phyloP scores from a whole-genome alignment of 1,140 invertebrate genomes.

The Drosophila truncata region DNA sequence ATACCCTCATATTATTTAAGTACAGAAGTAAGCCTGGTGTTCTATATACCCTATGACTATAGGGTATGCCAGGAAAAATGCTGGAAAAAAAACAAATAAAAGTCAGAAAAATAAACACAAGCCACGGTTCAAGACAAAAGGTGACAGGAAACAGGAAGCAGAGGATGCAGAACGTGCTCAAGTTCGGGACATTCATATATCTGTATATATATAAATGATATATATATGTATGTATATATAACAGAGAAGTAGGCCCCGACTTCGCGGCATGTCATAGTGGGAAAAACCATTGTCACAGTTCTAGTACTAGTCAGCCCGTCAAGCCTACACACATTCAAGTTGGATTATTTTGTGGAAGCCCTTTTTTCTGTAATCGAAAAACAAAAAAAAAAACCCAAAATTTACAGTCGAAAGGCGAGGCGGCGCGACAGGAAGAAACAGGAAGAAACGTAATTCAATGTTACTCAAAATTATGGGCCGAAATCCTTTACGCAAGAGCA shows the following conservation, averaged over 20 bases:
- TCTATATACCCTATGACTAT: not conserved
- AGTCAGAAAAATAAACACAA: conserved; percentile 46
- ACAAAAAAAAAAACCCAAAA: conserved; percentile 3
- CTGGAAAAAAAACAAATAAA: conserved; percentile 18
- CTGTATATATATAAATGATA: no score
- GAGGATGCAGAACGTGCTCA: conserved; percentile 38
- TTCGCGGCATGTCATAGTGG: not conserved
- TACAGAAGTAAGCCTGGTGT: not conserved
- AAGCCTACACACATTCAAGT: conserved; percentile 11
- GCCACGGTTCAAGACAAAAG: conserved; percentile 37
- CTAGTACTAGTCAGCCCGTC: conserved; percentile 12
- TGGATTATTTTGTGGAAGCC: not conserved
- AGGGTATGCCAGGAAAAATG: not conserved
- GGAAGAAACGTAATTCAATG: not conserved
- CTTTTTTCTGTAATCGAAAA: not conserved
- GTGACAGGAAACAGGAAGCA: conserved; percentile 42
- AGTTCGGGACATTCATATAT: conserved; percentile 17
- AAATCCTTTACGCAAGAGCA: not conserved
- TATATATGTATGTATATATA: not conserved
- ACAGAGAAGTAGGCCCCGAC: conserved; percentile 28
- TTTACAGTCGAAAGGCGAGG: not conserved
- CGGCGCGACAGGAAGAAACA: not conserved
- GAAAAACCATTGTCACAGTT: conserved; percentile 7
- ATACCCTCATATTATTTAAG: not conserved
- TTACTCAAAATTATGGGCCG: not conserved